Base-by-base conservation (phyloP, 1,140 invertebrate genomes). In the Aphelinus atriplicis region DNA sequence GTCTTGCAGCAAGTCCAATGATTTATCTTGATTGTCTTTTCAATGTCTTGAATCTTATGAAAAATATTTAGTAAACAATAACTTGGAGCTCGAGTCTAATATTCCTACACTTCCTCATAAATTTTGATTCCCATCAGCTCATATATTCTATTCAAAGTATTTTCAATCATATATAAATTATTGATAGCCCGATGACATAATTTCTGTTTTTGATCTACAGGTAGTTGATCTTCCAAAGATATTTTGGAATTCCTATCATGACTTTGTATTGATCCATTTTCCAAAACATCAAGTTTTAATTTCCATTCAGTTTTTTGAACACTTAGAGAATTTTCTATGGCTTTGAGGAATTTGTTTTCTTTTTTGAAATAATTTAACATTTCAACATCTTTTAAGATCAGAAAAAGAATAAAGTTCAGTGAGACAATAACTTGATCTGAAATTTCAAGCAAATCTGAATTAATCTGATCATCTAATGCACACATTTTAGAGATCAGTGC, bases 331-430 rank as follows among this genome's bases (percentile, higher is more conserved):
- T 1, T 50, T 48, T 50, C 48, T 43, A 70, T 2, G 10, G 47
- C 9, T 61, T 42, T 26, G 1, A 70, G 26, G 53, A 61, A 70
- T n/a, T 5, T 7, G 51, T 61, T 70, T 50, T 9, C 57, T 70
- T 1, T 61, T 45, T 61, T 60, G 2, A 60, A 70, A 70, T 42
- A 70, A 70, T 55, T 61, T 42, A 5, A 61, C 51, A 45, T 61
- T 70, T 10, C 58, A 42, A 61, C 68, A 70, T 70, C 48, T 43
- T 26, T 45, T 42, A 61, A 46, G n/a, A 61, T 43, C 53, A 70
- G 51, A 61, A 70, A 70, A 51, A 70, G 57, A 7, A 70, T 70
- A 45, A 70, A 70, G 51, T 70, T 70, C 9, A 70, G 68, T 45
- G 51, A 4, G 43, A 42, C 42, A 43, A 70, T 70, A 61, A 70